Evolutionary conservation across 2,888 invertebrate species (phyloP).

Genomic region (Plebejus anna): DNA sequence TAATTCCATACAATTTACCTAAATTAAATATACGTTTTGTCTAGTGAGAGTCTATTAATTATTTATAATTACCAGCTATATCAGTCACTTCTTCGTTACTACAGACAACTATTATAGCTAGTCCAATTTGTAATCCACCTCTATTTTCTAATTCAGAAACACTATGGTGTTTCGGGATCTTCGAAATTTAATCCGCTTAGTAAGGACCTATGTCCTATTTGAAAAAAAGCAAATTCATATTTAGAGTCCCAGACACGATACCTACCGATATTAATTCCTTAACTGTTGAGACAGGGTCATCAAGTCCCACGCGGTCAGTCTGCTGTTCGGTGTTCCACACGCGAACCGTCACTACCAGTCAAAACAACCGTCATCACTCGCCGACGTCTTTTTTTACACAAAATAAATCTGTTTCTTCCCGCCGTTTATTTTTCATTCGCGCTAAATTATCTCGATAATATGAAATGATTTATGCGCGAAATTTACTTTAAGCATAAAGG

Average conservation of each 20-base stretch:
- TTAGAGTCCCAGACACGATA: not conserved
- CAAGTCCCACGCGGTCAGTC: constrained; percentile 20
- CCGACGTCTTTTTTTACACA: constrained; percentile 45
- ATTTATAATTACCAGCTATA: not conserved
- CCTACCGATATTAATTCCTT: constrained; percentile 3
- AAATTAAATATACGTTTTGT: too few species aligned
- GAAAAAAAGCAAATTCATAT: not conserved
- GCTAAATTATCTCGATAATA: constrained; percentile 58
- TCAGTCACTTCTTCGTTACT: not conserved
- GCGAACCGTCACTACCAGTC: constrained; percentile 69
- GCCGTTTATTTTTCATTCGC: constrained; percentile 50
- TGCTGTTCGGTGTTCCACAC: constrained; percentile 46
- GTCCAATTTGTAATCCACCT: not conserved
- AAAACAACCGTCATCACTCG: constrained; percentile 75
- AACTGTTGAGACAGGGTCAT: not conserved
- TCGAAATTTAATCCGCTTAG: not conserved
- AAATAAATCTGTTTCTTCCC: constrained; percentile 44
- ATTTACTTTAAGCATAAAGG: constrained; percentile 26
- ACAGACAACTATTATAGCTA: not conserved
- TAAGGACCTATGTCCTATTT: not conserved
- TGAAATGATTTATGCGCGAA: constrained; percentile 51
- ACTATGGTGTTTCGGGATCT: not conserved
- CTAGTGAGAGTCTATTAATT: too few species aligned
- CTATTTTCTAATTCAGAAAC: not conserved
- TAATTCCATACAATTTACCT: too few species aligned